Evolutionary conservation across 2,113 vertebrate genomes (phyloP).

Genomic region (Elanus axillaris): DNA sequence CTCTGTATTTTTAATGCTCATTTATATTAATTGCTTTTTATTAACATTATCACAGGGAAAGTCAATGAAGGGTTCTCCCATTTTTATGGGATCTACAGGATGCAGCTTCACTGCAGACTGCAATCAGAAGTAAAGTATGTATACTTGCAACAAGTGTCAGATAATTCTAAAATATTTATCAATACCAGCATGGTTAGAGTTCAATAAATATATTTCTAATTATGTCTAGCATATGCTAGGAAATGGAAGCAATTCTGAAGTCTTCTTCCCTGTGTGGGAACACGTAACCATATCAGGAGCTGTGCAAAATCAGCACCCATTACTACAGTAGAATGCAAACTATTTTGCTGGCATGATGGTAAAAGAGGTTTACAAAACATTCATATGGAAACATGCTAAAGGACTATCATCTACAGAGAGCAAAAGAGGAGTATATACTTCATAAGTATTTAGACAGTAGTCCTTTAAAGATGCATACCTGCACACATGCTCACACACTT

Average conservation of each 20-base stretch:
- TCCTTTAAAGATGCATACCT: background rate
- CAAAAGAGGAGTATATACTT: background rate
- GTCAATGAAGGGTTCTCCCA: conserved; percentile 60
- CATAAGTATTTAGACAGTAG: background rate
- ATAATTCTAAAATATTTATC: conserved; percentile 72
- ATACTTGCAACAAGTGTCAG: conserved; percentile 58
- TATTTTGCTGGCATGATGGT: background rate
- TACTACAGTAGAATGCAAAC: background rate
- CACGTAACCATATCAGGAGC: background rate
- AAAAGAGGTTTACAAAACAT: background rate
- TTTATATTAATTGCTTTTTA: conserved; percentile 72
- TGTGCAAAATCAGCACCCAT: background rate
- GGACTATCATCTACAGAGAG: background rate
- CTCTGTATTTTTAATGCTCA: conserved; percentile 69
- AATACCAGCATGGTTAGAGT: conserved; percentile 56
- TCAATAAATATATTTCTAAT: conserved; percentile 38
- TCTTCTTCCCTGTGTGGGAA: background rate
- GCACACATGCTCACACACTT: background rate
- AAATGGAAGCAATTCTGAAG: conserved; percentile 55
- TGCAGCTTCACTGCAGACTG: conserved; percentile 57
- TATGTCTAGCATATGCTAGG: conserved; percentile 49
- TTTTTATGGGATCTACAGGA: conserved; percentile 32
- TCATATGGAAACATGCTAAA: background rate
- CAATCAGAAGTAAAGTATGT: conserved; percentile 63
- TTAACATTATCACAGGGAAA: conserved; percentile 64